Evolutionary conservation across 1,140 invertebrate species (phyloP), one percentile per base, ranked within the genome.

Genomic region (Orius laevigatus): DNA sequence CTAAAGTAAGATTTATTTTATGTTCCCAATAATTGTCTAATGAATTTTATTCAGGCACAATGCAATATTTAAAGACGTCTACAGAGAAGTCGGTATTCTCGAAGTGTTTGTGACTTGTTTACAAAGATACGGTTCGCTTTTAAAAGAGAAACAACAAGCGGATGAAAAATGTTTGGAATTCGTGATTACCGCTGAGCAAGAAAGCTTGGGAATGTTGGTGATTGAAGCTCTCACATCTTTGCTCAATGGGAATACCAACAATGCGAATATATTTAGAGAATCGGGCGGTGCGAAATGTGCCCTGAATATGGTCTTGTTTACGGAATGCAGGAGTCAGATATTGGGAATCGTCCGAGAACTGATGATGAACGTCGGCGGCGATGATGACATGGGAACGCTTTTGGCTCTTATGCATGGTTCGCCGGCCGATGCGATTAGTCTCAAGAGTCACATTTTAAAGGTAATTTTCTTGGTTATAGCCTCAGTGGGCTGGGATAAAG

Each of bases 51-150:
- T 53, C 56, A 85, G 82, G 55, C 81, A 92, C 61, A 93, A 96
- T 64, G 64, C 69, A 46, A 79, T 96, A 56, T 98, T 96, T 64
- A 94, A 95, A 71, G 93, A 99, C 66, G 95, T 96, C 2, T 98
- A 90, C 63, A 74, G 94, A 56, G 95, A 98, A 70, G 90, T 99
- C 36, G 94, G 95, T 11, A 80, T 98, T 65, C 65, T 98, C 49
- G 95, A 98, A 72, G 91, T 96, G 5, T 84, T 98, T 61, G 87
- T 94, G 0, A 86, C 84, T n/a, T 93, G 88, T 67, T 70, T 96
- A 5, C 82, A 83, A 54, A 74, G 85, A 39, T 94, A 91, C 65
- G 79, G 82, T 6, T 58, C 71, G 74, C 58, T 64, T 16, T 35
- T 57, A 6, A 56, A 56, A 51, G 53, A 56, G 14, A 54, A 55